Conservation (phyloP, 1,140 invertebrate species). For the Psix sp. region DNA sequence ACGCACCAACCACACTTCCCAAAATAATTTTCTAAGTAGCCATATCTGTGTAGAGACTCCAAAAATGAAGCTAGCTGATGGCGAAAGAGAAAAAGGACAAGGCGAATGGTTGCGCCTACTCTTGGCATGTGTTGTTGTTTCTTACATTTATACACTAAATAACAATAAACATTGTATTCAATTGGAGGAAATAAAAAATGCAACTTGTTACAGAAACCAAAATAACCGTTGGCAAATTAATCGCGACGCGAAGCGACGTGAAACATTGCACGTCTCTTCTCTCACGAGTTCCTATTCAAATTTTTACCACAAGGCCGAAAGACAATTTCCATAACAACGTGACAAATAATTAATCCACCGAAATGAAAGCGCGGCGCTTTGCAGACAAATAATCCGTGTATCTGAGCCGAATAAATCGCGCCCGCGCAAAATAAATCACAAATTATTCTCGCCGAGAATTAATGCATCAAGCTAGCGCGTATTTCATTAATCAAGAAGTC, state of each 20-base stretch:
- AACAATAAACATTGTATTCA: constrained; percentile 25
- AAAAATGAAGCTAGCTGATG: constrained; percentile 14
- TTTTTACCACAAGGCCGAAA: constrained; percentile 11
- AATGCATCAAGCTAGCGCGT: constrained; percentile 23
- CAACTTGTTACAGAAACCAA: constrained; percentile 19
- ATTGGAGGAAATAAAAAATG: constrained; percentile 21
- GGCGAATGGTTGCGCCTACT: not conserved
- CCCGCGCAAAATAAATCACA: constrained; percentile 33
- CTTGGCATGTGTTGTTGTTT: constrained; percentile 24
- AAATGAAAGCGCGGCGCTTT: constrained; percentile 36
- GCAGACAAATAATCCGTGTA: constrained; percentile 34
- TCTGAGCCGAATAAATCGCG: constrained; percentile 31
- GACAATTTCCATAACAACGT: constrained; percentile 39
- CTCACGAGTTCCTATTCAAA: constrained; percentile 2
- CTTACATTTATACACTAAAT: constrained; percentile 2
- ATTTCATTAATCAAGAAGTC: constrained; percentile 39
- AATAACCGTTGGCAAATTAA: constrained; percentile 26
- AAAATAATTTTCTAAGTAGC: constrained; percentile 61
- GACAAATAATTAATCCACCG: constrained; percentile 21
- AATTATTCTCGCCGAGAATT: constrained; percentile 44
- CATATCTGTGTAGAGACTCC: constrained; percentile 44
- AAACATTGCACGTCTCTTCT: not conserved
- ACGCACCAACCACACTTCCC: constrained; percentile 50
- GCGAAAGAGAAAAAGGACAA: constrained; percentile 15
- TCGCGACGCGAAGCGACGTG: not conserved